A percentile compares a stretch with the other conserved stretches of the same genome.
phyloP scores from a whole-genome alignment of 2,113 vertebrate species.

The Nyctereutes procyonoides region DNA sequence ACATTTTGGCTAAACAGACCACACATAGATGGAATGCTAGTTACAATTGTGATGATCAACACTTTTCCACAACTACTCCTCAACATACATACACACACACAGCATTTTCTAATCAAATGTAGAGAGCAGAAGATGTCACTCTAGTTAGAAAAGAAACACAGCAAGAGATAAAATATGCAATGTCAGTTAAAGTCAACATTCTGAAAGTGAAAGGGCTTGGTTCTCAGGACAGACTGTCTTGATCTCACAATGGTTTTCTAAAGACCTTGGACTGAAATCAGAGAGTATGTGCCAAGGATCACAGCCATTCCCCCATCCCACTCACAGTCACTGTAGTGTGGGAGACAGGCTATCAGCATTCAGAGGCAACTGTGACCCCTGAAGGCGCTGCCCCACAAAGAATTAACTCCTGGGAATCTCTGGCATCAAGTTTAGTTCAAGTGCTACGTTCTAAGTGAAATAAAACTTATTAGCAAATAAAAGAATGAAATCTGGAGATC shows the following conservation, averaged over 20 bases:
- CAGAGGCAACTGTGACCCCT: background rate
- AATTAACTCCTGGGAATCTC: background rate
- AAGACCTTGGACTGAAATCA: conserved; percentile 58
- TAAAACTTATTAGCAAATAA: background rate
- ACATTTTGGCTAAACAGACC: conserved; percentile 43
- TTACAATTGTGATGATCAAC: background rate
- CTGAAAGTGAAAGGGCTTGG: conserved; percentile 17
- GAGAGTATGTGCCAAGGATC: conserved; percentile 44
- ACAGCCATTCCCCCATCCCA: background rate
- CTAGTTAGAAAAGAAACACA: conserved; percentile 57
- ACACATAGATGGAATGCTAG: conserved; percentile 38
- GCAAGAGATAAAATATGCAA: conserved; percentile 53
- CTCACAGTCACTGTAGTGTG: background rate
- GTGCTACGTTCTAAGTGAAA: background rate
- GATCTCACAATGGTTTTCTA: conserved; percentile 59
- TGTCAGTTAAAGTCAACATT: conserved; percentile 64
- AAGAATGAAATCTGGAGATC: background rate
- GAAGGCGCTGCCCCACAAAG: background rate
- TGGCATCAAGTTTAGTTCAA: background rate
- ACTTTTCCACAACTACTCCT: background rate
- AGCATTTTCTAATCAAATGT: conserved; percentile 47
- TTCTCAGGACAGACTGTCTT: conserved; percentile 52
- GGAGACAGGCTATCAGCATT: background rate
- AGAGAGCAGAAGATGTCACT: background rate
- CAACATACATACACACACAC: background rate